Percentiles rank a stretch among this genome's conserved stretches.
Conservation (phyloP, 2,113 vertebrate genomes). For the Rhinoptilus africanus region DNA sequence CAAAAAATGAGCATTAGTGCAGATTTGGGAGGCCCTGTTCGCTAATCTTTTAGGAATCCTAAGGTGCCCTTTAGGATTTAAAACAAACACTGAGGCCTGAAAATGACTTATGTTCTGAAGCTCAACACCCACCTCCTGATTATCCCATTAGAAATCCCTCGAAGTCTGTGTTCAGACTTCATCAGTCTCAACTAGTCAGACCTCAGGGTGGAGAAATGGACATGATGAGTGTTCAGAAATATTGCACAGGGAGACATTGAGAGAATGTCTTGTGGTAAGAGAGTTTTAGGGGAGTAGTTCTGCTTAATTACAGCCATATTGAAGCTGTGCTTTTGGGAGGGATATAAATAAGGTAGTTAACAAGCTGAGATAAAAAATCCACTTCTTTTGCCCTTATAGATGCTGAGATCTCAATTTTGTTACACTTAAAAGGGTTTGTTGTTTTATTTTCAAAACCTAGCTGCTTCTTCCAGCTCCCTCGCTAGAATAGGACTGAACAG, state of each 20-base stretch:
- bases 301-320: slow-evolving; percentile 16
- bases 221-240: slow-evolving; percentile 34
- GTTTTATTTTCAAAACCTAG: not conserved
- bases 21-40: not conserved
- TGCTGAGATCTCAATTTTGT: not conserved
- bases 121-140: slow-evolving; percentile 42
- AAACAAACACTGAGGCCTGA: slow-evolving; percentile 19
- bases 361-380: not conserved
- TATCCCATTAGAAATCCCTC: slow-evolving; percentile 45
- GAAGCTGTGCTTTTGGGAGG: not conserved
- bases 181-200: slow-evolving; percentile 27
- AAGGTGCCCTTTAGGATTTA: slow-evolving; percentile 6
- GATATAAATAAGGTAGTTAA: slow-evolving; percentile 12
- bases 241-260: slow-evolving; percentile 26
- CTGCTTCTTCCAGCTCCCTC: not conserved
- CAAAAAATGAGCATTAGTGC: not conserved
- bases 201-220: slow-evolving; percentile 34
- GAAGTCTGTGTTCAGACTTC: slow-evolving; percentile 39
- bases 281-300: slow-evolving; percentile 31
- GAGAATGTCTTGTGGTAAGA: slow-evolving; percentile 24
- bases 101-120: not conserved
- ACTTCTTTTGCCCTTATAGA: not conserved
- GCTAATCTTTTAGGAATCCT: slow-evolving; percentile 8
- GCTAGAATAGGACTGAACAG: not conserved
- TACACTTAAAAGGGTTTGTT: not conserved